Conservation (phyloP, 2,113 vertebrate species). For the Albula goreensis region DNA sequence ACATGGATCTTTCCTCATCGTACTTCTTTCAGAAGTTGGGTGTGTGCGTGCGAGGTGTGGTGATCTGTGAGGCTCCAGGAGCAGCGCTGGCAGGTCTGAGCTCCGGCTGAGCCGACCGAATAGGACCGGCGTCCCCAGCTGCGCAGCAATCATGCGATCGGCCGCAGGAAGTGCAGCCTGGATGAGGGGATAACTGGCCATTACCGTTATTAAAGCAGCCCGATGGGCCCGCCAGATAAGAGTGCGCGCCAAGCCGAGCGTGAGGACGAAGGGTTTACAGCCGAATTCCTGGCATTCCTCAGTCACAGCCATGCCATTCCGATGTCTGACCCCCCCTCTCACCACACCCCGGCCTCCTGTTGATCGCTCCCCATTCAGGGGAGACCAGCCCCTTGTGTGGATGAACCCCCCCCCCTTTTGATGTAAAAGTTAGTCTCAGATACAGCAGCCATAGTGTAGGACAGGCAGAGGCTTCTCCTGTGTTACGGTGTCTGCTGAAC, state of each 20-base stretch:
- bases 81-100: constrained; percentile 31
- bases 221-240: constrained; percentile 60
- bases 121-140: constrained; percentile 28
- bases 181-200: constrained; percentile 47
- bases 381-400: neutral
- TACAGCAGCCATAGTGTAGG: neutral
- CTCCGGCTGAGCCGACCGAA: constrained; percentile 28
- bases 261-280: constrained; percentile 62
- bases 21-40: constrained; percentile 8
- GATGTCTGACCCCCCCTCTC: constrained; percentile 38
- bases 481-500: neutral
- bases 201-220: constrained; percentile 56
- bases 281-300: constrained; percentile 72
- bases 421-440: neutral
- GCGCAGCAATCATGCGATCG: constrained; percentile 9
- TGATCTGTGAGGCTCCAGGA: constrained; percentile 24
- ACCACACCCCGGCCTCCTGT: constrained; percentile 53
- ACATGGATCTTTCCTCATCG: neutral
- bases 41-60: constrained; percentile 34
- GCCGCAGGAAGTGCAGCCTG: constrained; percentile 35
- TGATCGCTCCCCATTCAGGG: constrained; percentile 42
- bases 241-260: constrained; percentile 49
- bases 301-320: constrained; percentile 58
- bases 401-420: neutral
- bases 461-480: neutral